Evolutionary conservation across 35 echinoderm and acorn worm species (phyloP).

Genomic region (Acanthaster planci): DNA sequence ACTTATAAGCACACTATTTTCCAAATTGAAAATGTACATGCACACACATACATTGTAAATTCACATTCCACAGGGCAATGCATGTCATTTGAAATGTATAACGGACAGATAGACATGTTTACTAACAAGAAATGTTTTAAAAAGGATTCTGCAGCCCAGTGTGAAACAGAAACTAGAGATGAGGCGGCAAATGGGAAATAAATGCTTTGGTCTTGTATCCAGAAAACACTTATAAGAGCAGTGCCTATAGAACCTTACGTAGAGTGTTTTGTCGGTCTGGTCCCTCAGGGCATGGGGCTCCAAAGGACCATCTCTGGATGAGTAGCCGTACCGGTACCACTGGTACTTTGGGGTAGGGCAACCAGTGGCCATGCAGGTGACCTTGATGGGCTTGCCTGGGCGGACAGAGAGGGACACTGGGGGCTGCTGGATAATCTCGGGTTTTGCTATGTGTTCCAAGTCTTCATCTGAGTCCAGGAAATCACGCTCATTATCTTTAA

Average conservation of each 20-base stretch:
- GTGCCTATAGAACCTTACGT: conserved; percentile 41
- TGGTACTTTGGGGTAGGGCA: conserved; percentile 73
- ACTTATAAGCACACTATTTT: too few relatives aligned
- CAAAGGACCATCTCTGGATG: background rate
- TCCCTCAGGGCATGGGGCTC: conserved; percentile 19
- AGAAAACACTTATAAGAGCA: too few relatives aligned
- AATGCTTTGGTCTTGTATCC: too few relatives aligned
- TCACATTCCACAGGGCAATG: too few relatives aligned
- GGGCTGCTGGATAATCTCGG: conserved; percentile 64
- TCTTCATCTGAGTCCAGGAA: background rate
- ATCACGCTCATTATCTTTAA: background rate
- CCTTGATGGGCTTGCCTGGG: conserved; percentile 40
- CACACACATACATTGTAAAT: too few relatives aligned
- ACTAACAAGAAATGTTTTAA: too few relatives aligned
- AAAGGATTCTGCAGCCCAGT: too few relatives aligned
- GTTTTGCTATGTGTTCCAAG: conserved; percentile 8
- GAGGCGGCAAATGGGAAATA: too few relatives aligned
- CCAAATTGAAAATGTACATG: too few relatives aligned
- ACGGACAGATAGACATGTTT: too few relatives aligned
- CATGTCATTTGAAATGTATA: too few relatives aligned
- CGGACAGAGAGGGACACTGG: background rate
- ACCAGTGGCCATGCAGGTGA: conserved; percentile 65
- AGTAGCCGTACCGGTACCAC: conserved; percentile 60
- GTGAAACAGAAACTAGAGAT: too few relatives aligned
- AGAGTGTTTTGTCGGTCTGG: conserved; percentile 20